Evolutionary conservation across 2,797 vertebrate species (phyloP).

Genomic region (Lepilemur ruficaudatus): DNA sequence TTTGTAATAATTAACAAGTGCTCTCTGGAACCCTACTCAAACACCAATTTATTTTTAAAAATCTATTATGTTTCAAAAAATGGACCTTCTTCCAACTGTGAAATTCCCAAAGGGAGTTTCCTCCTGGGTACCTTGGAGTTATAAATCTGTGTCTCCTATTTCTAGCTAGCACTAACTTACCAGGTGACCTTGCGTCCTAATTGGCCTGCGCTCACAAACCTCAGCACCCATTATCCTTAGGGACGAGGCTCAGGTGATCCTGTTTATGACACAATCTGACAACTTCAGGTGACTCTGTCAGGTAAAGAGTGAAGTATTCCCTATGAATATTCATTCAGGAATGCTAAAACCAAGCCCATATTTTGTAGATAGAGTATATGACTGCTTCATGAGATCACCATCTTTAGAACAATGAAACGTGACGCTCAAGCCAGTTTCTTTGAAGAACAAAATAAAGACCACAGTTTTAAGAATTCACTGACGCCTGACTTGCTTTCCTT

Average conservation of each 20-base stretch:
- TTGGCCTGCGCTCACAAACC: background rate
- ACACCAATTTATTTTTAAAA: conserved; percentile 4
- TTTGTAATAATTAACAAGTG: conserved; percentile 11
- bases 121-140: background rate
- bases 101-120: conserved; percentile 5
- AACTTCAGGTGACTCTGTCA: background rate
- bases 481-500: background rate
- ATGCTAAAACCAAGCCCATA: background rate
- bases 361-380: background rate
- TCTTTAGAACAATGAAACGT: conserved; percentile 13
- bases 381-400: background rate
- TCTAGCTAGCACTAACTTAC: background rate
- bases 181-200: background rate
- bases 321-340: background rate
- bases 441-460: background rate
- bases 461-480: background rate
- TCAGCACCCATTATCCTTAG: background rate
- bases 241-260: background rate
- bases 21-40: conserved; percentile 29
- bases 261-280: background rate
- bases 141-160: background rate
- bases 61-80: conserved; percentile 11
- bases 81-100: background rate
- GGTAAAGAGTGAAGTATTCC: background rate
- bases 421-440: background rate